Evolutionary conservation across 2,113 vertebrate species (phyloP).

Genomic region (Sphaerodactylus townsendi): DNA sequence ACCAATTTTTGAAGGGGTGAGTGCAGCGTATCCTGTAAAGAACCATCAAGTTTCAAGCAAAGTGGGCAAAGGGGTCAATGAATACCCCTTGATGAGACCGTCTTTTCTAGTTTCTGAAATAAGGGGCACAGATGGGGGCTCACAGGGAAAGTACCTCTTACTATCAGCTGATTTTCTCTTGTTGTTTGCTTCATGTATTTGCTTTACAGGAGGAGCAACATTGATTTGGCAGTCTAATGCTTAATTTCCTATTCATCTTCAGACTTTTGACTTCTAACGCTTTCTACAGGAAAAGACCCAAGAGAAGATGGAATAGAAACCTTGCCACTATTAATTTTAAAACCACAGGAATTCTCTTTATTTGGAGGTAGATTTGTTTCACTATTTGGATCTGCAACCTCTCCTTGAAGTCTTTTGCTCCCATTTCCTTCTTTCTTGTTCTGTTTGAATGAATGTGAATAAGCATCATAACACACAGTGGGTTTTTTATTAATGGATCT

Average conservation of each 20-base stretch:
- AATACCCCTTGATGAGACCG: no score
- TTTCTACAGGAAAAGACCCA: not conserved
- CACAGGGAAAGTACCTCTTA: no score
- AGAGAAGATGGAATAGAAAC: not conserved
- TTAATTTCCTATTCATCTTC: not conserved
- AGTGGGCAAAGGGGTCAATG: no score
- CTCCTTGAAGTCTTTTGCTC: not conserved
- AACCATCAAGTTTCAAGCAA: no score
- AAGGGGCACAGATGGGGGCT: not conserved
- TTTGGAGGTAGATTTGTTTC: not conserved
- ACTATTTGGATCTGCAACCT: not conserved
- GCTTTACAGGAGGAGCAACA: not conserved
- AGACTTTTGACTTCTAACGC: not conserved
- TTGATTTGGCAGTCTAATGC: not conserved
- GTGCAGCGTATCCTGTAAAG: no score
- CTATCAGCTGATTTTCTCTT: not conserved
- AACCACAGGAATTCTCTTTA: not conserved
- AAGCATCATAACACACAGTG: not conserved
- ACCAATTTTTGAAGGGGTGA: no score
- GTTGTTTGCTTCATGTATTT: not conserved
- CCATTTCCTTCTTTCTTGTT: not conserved
- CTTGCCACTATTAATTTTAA: not conserved
- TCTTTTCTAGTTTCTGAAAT: not conserved
- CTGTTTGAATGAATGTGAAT: not conserved
- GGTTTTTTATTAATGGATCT: not conserved